These are phyloP conservation scores for Podarcis siculus DNA, from an alignment of 2,797 vertebrate species.

Conservation along the genomic window DNA sequence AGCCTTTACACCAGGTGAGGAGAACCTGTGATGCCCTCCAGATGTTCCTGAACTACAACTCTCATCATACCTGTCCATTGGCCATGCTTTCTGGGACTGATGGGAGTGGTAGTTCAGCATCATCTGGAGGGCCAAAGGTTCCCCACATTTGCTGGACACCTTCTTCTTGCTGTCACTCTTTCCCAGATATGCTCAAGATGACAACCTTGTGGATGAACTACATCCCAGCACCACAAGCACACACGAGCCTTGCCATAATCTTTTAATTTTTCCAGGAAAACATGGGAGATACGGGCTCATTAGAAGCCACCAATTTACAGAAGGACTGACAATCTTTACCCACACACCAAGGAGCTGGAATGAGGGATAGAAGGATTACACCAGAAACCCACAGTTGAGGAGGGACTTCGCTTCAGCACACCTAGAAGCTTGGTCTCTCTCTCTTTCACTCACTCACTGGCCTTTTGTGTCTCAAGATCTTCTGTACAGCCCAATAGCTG, in stretches of 20 bases:
- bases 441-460: too few relatives aligned
- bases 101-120: background rate
- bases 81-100: background rate
- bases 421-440: too few relatives aligned
- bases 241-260: too few relatives aligned
- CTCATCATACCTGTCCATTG: background rate
- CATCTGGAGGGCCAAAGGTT: background rate
- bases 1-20: background rate
- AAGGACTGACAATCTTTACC: background rate
- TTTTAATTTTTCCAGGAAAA: too few relatives aligned
- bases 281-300: too few relatives aligned
- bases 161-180: too few relatives aligned
- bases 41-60: background rate
- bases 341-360: background rate
- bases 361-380: background rate
- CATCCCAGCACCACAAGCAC: too few relatives aligned
- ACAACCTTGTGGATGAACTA: too few relatives aligned
- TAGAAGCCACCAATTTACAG: background rate
- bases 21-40: background rate
- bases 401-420: too few relatives aligned
- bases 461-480: conserved; percentile 29
- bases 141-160: too few relatives aligned
- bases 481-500: conserved; percentile 15
- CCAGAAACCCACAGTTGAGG: too few relatives aligned
- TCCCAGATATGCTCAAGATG: too few relatives aligned